Percentiles rank a stretch among this genome's conserved stretches.
Conservation (phyloP, 2,888 invertebrate genomes). For the Drosophila prolongata region DNA sequence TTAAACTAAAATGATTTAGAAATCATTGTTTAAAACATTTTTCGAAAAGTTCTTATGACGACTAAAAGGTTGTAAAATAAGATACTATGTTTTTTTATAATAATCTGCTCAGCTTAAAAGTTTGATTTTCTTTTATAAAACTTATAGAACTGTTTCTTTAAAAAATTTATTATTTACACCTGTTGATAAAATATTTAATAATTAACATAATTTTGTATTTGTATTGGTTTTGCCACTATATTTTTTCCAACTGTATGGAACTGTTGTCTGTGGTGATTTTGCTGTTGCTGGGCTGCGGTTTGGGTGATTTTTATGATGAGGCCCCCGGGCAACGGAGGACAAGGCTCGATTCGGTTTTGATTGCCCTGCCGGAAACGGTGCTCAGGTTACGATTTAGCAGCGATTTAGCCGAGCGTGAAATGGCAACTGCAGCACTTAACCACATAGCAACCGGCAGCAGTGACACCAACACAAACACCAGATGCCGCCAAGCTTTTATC, state of each 20-base stretch:
- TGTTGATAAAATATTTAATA: too few relatives aligned
- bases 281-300: conserved; percentile 57
- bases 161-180: too few relatives aligned
- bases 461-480: conserved; percentile 24
- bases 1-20: too few relatives aligned
- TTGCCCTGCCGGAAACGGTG: conserved; percentile 69
- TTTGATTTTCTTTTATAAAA: too few relatives aligned
- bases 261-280: conserved; percentile 10
- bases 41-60: too few relatives aligned
- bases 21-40: too few relatives aligned
- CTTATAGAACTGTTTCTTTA: too few relatives aligned
- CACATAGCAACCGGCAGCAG: conserved; percentile 46
- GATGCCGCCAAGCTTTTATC: conserved; percentile 29
- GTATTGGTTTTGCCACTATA: background rate
- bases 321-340: conserved; percentile 51
- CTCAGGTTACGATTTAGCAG: conserved; percentile 68
- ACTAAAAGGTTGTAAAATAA: too few relatives aligned
- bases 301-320: conserved; percentile 70
- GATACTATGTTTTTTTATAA: too few relatives aligned
- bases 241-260: conserved; percentile 2
- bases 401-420: conserved; percentile 66
- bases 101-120: too few relatives aligned
- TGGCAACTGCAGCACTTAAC: conserved; percentile 57
- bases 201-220: too few relatives aligned
- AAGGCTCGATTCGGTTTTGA: conserved; percentile 56